Conservation (phyloP, 2,797 vertebrate genomes). For the Nannoperca obscura region DNA sequence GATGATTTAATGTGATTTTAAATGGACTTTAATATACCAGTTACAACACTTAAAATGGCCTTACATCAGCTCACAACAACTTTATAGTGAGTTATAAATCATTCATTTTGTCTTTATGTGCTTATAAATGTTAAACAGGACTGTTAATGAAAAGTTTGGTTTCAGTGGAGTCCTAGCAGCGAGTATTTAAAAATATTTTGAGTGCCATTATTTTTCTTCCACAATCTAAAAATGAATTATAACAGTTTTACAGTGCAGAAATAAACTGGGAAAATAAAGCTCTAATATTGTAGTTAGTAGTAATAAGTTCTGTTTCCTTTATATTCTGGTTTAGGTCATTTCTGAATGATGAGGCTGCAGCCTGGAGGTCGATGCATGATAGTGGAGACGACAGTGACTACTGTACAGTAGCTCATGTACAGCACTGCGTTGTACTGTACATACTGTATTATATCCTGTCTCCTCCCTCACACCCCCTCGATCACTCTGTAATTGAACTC, state of each 20-base stretch:
- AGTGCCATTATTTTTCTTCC: not conserved
- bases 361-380: not conserved
- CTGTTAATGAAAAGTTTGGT: no score
- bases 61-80: no score
- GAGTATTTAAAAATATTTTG: no score
- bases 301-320: not conserved
- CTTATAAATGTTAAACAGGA: no score
- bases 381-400: not conserved
- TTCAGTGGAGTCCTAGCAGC: no score
- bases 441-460: constrained; percentile 17
- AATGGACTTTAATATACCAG: no score
- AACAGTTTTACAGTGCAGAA: not conserved
- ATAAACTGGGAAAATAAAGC: not conserved
- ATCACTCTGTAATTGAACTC: constrained; percentile 50
- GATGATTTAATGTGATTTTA: no score
- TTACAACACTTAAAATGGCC: not conserved
- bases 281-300: not conserved
- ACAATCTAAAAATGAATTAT: not conserved
- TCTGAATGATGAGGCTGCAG: not conserved
- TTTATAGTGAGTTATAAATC: no score
- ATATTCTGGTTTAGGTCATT: not conserved
- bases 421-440: constrained; percentile 11
- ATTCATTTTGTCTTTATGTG: not conserved
- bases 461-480: not conserved
- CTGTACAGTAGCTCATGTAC: not conserved